These are phyloP conservation scores for Goniozus legneri DNA, from an alignment of 1,140 invertebrate species.

Conservation along the genomic window DNA sequence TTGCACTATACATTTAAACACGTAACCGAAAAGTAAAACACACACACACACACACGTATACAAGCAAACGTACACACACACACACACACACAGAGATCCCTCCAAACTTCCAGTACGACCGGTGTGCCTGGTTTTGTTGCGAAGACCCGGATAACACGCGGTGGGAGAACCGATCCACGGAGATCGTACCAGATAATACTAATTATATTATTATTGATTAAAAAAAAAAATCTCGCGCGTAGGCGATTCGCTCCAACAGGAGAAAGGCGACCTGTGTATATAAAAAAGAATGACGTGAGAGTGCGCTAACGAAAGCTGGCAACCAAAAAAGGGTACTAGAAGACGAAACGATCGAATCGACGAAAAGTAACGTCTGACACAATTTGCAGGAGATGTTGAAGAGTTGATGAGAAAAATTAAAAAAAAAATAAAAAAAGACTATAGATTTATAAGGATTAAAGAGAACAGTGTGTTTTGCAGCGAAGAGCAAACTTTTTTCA, in stretches of 20 bases:
- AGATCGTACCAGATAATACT: conserved; percentile 47
- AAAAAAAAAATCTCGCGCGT: conserved; percentile 34
- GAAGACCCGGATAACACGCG: neutral
- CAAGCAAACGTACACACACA: too few species aligned
- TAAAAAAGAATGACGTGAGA: conserved; percentile 4
- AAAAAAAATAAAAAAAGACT: neutral
- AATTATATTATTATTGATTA: conserved; percentile 44
- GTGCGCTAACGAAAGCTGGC: conserved; percentile 5
- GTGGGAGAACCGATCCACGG: conserved; percentile 33
- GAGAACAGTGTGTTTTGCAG: conserved; percentile 6
- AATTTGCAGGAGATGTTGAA: too few species aligned
- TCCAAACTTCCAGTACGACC: neutral
- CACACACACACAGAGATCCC: too few species aligned
- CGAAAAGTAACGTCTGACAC: too few species aligned
- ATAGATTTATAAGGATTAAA: neutral
- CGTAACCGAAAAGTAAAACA: too few species aligned
- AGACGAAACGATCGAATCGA: conserved; percentile 2
- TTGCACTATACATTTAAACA: too few species aligned
- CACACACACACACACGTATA: too few species aligned
- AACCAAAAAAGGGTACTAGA: neutral
- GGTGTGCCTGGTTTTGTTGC: too few species aligned
- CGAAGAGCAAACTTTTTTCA: conserved; percentile 11
- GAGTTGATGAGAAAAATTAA: neutral
- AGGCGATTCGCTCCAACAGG: conserved; percentile 9
- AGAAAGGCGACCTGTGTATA: conserved; percentile 16